These are phyloP conservation scores for Salvelinus sp. DNA, from an alignment of 2,113 vertebrate genomes.

Conservation along the genomic window DNA sequence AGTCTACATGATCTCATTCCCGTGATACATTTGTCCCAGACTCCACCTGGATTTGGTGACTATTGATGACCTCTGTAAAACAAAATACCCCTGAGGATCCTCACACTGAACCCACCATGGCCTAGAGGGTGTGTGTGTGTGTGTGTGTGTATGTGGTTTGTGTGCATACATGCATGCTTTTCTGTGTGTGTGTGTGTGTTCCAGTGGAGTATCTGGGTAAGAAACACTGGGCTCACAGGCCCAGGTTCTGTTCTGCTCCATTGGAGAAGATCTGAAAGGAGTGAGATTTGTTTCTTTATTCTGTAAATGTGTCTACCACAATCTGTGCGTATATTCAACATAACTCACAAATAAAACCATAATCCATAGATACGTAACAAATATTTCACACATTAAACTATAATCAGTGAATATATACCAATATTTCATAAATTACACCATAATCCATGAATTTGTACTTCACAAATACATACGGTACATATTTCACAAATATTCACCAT, in stretches of 20 bases:
- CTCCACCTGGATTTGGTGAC: slow-evolving; percentile 75
- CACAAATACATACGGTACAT: too few relatives aligned
- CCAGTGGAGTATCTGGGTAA: neutral
- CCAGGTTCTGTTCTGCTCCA: slow-evolving; percentile 8
- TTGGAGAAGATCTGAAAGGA: slow-evolving; percentile 6
- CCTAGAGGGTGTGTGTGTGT: slow-evolving; percentile 41
- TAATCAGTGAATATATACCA: too few relatives aligned
- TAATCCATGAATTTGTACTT: too few relatives aligned
- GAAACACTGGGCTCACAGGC: slow-evolving; percentile 8
- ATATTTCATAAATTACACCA: too few relatives aligned
- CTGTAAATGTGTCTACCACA: too few relatives aligned
- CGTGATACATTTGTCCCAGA: slow-evolving; percentile 77
- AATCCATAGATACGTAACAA: too few relatives aligned
- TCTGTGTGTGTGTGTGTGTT: slow-evolving; percentile 20
- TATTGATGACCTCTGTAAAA: slow-evolving; percentile 68
- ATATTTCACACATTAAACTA: too few relatives aligned
- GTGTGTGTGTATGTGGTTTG: slow-evolving; percentile 22
- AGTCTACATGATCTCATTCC: slow-evolving; percentile 76
- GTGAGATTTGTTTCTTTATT: too few relatives aligned
- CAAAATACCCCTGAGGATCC: slow-evolving; percentile 61
- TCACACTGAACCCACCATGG: slow-evolving; percentile 68
- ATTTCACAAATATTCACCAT: too few relatives aligned
- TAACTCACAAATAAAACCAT: too few relatives aligned
- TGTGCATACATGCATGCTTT: slow-evolving; percentile 48
- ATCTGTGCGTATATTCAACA: too few relatives aligned